phyloP scores from a whole-genome alignment of 2,888 invertebrate genomes.

The Rapana venosa region DNA sequence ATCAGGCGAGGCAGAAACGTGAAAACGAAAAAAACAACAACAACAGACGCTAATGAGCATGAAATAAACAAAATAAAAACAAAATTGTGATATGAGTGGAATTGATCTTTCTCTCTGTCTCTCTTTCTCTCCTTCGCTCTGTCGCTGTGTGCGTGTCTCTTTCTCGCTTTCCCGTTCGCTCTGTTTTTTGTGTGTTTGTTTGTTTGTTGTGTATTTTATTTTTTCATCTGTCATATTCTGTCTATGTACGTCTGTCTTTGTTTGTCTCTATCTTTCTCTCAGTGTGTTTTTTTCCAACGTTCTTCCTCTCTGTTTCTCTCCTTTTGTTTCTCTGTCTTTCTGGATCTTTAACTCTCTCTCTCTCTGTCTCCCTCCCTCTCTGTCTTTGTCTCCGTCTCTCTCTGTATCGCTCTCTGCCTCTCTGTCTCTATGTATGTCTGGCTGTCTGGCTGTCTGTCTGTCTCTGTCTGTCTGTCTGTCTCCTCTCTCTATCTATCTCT shows the following conservation, averaged over 20 bases:
- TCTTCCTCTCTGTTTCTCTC: not conserved
- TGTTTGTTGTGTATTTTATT: not conserved
- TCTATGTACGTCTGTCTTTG: not conserved
- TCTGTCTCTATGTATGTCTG: conserved; percentile 22
- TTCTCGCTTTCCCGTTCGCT: not conserved
- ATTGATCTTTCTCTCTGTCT: not conserved
- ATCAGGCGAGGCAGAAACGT: too few relatives aligned
- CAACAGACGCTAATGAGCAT: too few relatives aligned
- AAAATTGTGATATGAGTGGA: too few relatives aligned
- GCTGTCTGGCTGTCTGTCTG: not conserved
- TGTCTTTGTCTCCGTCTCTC: not conserved
- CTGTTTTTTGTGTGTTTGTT: not conserved
- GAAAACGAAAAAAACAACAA: too few relatives aligned
- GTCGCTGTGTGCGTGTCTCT: not conserved
- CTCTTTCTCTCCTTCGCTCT: not conserved
- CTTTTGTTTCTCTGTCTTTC: not conserved
- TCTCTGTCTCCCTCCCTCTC: not conserved
- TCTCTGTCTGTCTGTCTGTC: not conserved
- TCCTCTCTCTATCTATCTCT: not conserved
- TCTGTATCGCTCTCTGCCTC: not conserved
- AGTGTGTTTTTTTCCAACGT: not conserved
- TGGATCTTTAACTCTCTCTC: not conserved
- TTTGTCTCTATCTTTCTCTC: not conserved
- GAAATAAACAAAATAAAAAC: too few relatives aligned
- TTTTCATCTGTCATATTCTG: too few relatives aligned